Evolutionary conservation across 35 echinoderm and acorn worm genomes (phyloP).

Genomic region (Heliocidaris erythrogramma): DNA sequence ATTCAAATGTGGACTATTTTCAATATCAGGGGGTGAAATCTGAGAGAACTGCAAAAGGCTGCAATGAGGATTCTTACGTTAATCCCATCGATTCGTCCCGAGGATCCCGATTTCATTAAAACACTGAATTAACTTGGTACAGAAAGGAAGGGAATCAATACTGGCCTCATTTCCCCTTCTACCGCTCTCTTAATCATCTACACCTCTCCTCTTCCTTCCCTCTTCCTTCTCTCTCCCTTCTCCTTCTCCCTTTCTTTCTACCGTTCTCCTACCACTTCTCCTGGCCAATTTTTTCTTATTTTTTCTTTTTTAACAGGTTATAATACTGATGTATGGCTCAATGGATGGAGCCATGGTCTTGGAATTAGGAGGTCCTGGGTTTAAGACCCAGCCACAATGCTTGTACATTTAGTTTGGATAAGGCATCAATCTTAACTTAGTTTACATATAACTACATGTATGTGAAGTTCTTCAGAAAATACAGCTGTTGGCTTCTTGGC

Average conservation of each 20-base stretch:
- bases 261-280: not conserved
- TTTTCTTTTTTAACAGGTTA: not conserved
- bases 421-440: not conserved
- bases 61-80: conserved; percentile 24
- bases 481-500: not conserved
- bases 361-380: not conserved
- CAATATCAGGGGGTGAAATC: conserved; percentile 23
- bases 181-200: not conserved
- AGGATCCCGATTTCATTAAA: conserved; percentile 36
- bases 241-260: not conserved
- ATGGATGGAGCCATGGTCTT: not conserved
- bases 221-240: not conserved
- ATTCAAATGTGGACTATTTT: not conserved
- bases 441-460: too few species aligned
- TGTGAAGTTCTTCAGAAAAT: too few species aligned
- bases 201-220: not conserved
- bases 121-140: conserved; percentile 23
- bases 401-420: not conserved
- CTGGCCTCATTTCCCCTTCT: conserved; percentile 26
- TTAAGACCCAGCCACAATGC: not conserved
- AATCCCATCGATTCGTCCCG: conserved; percentile 31
- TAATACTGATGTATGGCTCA: not conserved
- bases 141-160: conserved; percentile 35
- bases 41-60: conserved; percentile 20
- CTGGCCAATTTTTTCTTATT: not conserved